Percentiles rank a stretch among this genome's conserved stretches.
phyloP scores from a whole-genome alignment of 2,797 vertebrate genomes.

The Astyanax mexicanus region DNA sequence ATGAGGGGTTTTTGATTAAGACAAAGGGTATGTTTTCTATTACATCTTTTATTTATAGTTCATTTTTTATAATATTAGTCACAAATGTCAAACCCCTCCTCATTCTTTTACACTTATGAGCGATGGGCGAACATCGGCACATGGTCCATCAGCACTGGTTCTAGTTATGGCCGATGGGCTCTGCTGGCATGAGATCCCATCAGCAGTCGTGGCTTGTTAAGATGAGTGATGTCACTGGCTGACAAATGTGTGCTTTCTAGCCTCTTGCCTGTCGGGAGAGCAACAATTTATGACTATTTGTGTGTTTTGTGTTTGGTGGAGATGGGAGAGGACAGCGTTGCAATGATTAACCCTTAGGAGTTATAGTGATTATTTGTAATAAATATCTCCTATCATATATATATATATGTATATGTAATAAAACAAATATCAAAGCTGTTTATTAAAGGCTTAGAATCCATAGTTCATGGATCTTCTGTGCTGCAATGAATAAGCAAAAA shows the following conservation, averaged over 20 bases:
- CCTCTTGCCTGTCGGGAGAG: constrained; percentile 35
- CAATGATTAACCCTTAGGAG: not conserved
- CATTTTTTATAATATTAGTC: constrained; percentile 70
- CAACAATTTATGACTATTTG: constrained; percentile 40
- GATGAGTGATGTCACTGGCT: constrained; percentile 46
- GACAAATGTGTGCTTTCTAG: constrained; percentile 14
- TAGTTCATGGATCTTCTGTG: no score
- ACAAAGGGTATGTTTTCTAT: constrained; percentile 74
- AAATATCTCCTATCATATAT: no score
- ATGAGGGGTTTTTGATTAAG: constrained; percentile 76
- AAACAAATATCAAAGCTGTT: not conserved
- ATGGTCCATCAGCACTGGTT: constrained; percentile 7
- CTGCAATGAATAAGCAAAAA: no score
- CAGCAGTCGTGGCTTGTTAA: constrained; percentile 44
- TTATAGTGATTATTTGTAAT: not conserved
- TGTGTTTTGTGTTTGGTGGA: constrained; percentile 14
- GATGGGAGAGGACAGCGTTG: not conserved
- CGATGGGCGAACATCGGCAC: constrained; percentile 5
- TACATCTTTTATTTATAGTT: constrained; percentile 69
- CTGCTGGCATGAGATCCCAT: constrained; percentile 30
- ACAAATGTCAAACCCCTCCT: constrained; percentile 47
- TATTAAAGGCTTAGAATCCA: not conserved
- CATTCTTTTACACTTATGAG: not conserved
- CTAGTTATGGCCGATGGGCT: constrained; percentile 9
- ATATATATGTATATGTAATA: no score